A percentile compares a stretch with the other conserved stretches of the same genome.
These are phyloP conservation scores for Harlomillsia oculata DNA, from an alignment of 1,140 invertebrate genomes.

Conservation along the genomic window DNA sequence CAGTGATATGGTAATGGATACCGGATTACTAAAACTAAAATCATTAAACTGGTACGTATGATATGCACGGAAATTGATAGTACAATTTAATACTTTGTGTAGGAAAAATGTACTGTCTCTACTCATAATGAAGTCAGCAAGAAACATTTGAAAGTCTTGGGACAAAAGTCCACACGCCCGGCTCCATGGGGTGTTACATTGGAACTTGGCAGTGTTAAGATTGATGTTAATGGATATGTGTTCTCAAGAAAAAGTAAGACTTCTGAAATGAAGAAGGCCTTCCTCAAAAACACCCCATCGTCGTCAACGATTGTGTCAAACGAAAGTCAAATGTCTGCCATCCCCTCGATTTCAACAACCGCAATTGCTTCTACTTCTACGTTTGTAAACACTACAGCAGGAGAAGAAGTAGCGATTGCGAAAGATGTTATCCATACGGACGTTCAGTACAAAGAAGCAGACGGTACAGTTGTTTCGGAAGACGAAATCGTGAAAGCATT, in stretches of 20 bases:
- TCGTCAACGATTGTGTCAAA: background rate
- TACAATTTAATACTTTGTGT: background rate
- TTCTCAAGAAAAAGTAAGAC: slow-evolving; percentile 4
- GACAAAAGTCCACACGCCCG: slow-evolving; percentile 1
- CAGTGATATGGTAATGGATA: too few species aligned
- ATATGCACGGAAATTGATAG: background rate
- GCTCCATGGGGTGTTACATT: slow-evolving; percentile 17
- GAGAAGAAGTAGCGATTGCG: background rate
- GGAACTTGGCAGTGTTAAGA: slow-evolving; percentile 20
- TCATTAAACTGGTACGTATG: background rate
- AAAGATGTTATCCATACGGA: slow-evolving; percentile 11
- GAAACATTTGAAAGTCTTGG: slow-evolving; percentile 2
- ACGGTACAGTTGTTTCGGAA: slow-evolving; percentile 16
- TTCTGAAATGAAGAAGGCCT: background rate
- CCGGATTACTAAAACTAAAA: too few species aligned
- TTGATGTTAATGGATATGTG: slow-evolving; percentile 10
- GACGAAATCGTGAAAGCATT: slow-evolving; percentile 16
- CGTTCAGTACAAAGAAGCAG: slow-evolving; percentile 11
- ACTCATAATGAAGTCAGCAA: background rate
- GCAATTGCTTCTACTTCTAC: background rate
- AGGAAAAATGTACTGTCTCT: background rate
- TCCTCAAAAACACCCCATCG: background rate
- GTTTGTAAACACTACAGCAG: background rate
- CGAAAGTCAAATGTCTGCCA: background rate
- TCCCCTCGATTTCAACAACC: background rate